A percentile compares a stretch with the other conserved stretches of the same genome.
phyloP scores from a whole-genome alignment of 35 echinoderm and acorn worm genomes.

The Ophiothrix spiculata region DNA sequence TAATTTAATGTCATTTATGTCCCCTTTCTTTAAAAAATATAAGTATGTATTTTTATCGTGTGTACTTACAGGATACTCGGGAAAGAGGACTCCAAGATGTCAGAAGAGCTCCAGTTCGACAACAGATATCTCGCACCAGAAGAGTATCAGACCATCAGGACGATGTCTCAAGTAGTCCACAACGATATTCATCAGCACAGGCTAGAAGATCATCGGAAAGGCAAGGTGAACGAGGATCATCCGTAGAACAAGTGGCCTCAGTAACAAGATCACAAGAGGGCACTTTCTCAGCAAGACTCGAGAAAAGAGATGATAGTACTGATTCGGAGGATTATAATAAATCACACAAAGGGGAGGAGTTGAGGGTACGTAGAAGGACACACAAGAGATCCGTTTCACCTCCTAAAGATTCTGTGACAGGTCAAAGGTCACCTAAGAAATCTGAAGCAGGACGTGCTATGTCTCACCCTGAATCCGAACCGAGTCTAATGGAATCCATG shows the following conservation, averaged over 20 bases:
- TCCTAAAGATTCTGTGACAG: background rate
- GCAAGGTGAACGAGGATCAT: background rate
- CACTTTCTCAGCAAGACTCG: background rate
- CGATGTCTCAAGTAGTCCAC: too few species aligned
- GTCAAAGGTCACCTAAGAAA: background rate
- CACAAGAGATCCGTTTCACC: background rate
- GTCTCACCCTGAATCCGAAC: background rate
- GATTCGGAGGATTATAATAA: background rate
- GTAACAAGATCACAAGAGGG: background rate
- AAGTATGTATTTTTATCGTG: too few species aligned
- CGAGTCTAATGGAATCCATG: background rate
- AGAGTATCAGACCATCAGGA: background rate
- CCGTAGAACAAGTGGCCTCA: background rate
- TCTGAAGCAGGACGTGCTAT: background rate
- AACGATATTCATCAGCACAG: too few species aligned
- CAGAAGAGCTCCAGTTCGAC: too few species aligned
- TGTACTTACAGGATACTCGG: too few species aligned
- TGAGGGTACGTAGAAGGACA: background rate
- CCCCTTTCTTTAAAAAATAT: too few species aligned
- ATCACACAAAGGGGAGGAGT: background rate
- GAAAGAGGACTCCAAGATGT: too few species aligned
- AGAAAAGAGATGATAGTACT: background rate
- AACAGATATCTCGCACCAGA: background rate
- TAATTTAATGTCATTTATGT: too few species aligned
- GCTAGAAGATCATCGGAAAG: too few species aligned